Base-by-base conservation (phyloP, 2,797 vertebrate genomes). In the Ctenosaura bakeri region DNA sequence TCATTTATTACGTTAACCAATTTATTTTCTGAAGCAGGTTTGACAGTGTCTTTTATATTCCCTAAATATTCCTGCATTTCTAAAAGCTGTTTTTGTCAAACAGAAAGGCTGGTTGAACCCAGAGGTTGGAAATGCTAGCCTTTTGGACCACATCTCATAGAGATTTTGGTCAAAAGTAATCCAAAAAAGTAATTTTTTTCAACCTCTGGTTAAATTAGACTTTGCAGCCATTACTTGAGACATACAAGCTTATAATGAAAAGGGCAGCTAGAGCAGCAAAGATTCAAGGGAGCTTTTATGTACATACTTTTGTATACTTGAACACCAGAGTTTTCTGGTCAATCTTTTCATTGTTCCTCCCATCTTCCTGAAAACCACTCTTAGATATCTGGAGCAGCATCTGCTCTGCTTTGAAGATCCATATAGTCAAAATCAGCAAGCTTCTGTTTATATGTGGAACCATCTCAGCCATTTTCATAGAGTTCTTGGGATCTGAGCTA, bases 201-300 rank as follows among this genome's bases (percentile, higher is more conserved):
- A 13, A 69, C 10, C 32, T 69, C 66, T 69, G 66, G 32, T 29
- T 69, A 69, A 69, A 69, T 62, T 22, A 42, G 91, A 89, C 88
- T 91, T 87, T 96, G 29, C 12, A n/a, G 29, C n/a, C 64, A 42
- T 59, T 1, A n/a, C 54, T 13, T 50, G 46, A 79, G 54, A 76
- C 18, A 76, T 42, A 14, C 1, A 82, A n/a, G 56, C 20, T 12
- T 24, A 38, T 62, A 42, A 83, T 26, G 10, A 83, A 7, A 59
- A 22, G 59, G 12, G 2, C 1, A 24, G 8, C 2, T 2, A 38
- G 22, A 38, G 20, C 74, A 42, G 20, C 20, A 22, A 22, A 4
- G 10, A 38, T 64, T 9, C 20, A 42, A 42, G 52, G 4, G 5
- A 14, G 13, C n/a, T 73, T 38, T 3, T 78, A 10, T 24, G 13